Base-by-base conservation (phyloP, 1,140 invertebrate species). In the Drosophila miranda region DNA sequence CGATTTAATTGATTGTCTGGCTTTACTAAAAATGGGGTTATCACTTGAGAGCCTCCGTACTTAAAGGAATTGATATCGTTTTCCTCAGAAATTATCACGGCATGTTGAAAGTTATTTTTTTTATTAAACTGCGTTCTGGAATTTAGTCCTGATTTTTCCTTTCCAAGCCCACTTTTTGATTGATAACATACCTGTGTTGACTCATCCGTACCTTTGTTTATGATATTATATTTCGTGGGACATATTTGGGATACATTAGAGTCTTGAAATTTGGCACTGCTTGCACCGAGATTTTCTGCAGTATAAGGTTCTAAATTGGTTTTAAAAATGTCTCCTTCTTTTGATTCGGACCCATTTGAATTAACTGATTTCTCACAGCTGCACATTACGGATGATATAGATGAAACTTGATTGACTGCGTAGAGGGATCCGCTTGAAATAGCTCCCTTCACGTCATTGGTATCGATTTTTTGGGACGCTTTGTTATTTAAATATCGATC, bases 401-500 rank as follows among this genome's bases (percentile, higher is more conserved):
- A 44, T 64, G 66, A 19, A 14, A 69, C 49, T 42, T 41, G 71
- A 13, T 30, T 71, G 64, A 26, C 43, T 38, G 60, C 76, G 57
- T 62, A 63, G 1, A 67, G 63, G 43, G 52, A 55, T 67, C 49
- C 57, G 34, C 72, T 80, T 7, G 61, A 61, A 46, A 62, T 41
- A 43, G 62, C 59, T 62, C 60, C 45, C 21, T 78, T 78, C 16
- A 44, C 52, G 62, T 54, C 55, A n/a, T 75, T 68, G 26, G 58
- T 26, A 19, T 77, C 69, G 42, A 58, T 51, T 19, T 63, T 61
- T 43, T 59, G 59, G 1, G 48, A 45, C 16, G 71, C 50, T 58
- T 75, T 89, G 57, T 89, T 89, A 34, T 89, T 76, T 45, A 89
- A 74, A 61, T 89, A 89, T n/a, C 86, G 59, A 59, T 64, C 86